Evolutionary conservation across 2,888 invertebrate species (phyloP).

Genomic region (Agriotes lineatus): DNA sequence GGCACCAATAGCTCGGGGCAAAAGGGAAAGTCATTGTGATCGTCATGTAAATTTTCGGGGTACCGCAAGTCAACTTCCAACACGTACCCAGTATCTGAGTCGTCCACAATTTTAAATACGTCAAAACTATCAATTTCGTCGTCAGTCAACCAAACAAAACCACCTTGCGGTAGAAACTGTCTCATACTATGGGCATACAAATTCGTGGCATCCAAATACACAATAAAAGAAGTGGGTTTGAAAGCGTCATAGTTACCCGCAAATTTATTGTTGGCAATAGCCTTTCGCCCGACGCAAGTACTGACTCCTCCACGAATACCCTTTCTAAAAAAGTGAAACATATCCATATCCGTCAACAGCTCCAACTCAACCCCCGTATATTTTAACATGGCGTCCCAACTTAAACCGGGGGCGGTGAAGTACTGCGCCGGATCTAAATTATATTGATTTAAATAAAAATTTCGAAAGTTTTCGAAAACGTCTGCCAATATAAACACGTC

Average conservation of each 20-base stretch:
- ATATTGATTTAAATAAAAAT: background rate
- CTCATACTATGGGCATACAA: background rate
- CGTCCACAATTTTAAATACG: background rate
- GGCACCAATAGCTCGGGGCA: background rate
- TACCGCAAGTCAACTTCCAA: background rate
- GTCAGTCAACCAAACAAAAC: background rate
- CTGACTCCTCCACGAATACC: conserved; percentile 24
- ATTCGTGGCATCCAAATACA: background rate
- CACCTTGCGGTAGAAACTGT: background rate
- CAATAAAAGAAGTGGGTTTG: background rate
- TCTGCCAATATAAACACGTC: conserved; percentile 10
- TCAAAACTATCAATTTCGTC: background rate
- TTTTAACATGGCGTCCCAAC: conserved; percentile 23
- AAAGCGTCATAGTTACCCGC: background rate
- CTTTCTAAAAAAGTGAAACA: conserved; percentile 4
- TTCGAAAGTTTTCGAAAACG: conserved; percentile 21
- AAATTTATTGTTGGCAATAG: background rate
- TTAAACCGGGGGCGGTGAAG: background rate
- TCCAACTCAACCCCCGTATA: conserved; percentile 11
- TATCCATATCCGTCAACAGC: conserved; percentile 10
- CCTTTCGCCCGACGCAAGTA: background rate
- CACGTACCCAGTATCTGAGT: background rate
- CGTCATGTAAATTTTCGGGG: background rate
- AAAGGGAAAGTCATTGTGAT: background rate
- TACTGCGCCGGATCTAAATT: background rate